Conservation (phyloP, 2,113 vertebrate species). For the Entomyzon cyanotis region DNA sequence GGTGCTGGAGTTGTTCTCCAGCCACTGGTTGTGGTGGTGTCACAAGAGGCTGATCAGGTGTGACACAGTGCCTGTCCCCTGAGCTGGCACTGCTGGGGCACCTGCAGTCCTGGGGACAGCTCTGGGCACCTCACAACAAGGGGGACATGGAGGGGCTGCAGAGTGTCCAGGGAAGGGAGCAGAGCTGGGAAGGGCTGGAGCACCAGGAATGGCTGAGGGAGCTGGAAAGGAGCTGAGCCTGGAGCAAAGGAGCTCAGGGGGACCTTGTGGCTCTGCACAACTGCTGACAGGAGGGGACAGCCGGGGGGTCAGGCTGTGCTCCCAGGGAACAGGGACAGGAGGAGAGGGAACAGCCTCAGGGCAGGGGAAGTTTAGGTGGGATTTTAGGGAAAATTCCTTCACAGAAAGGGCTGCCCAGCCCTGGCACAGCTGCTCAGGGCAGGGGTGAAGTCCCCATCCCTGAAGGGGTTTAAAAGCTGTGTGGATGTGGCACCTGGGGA, state of each 20-base stretch:
- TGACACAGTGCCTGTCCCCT: not conserved
- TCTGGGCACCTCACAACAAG: not conserved
- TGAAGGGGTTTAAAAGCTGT: not conserved
- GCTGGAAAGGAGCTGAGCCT: not conserved
- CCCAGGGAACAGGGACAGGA: not conserved
- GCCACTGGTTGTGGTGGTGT: not conserved
- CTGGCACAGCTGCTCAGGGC: not conserved
- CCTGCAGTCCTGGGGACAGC: not conserved
- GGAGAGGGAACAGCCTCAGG: accelerated
- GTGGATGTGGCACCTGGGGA: not conserved
- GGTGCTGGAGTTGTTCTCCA: not conserved
- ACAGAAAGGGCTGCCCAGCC: not conserved
- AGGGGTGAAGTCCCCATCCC: not conserved
- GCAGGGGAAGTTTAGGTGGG: no score
- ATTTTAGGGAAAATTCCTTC: not conserved
- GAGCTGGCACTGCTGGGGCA: not conserved
- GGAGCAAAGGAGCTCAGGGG: not conserved
- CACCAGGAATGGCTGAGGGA: not conserved
- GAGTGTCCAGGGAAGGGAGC: accelerated
- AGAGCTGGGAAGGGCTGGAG: not conserved
- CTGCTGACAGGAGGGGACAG: not conserved
- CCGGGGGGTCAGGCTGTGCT: accelerated
- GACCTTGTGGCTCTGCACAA: not conserved
- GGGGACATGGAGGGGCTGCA: not conserved
- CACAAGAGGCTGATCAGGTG: not conserved